Percentiles rank a stretch among this genome's conserved stretches.
These are phyloP conservation scores for Myripristis murdjan DNA, from an alignment of 2,797 vertebrate species.

Conservation along the genomic window DNA sequence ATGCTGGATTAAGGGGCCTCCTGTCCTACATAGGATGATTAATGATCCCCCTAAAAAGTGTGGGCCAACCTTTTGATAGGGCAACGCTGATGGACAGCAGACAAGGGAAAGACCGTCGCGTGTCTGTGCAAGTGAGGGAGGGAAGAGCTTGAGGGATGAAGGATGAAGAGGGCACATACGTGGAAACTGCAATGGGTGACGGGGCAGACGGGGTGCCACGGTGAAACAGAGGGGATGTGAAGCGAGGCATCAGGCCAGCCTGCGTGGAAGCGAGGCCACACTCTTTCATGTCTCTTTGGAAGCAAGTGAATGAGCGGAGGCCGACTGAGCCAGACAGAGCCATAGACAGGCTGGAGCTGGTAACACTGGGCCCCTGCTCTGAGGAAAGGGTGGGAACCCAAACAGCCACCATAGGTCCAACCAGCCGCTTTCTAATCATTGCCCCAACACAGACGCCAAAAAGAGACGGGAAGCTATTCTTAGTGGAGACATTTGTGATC, in stretches of 20 bases:
- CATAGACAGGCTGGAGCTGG: conserved; percentile 47
- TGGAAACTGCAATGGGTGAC: conserved; percentile 57
- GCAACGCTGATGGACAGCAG: conserved; percentile 74
- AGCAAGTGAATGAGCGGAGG: conserved; percentile 44
- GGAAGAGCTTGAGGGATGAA: conserved; percentile 37
- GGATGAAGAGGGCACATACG: conserved; percentile 55
- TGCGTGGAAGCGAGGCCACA: conserved; percentile 59
- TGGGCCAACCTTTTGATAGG: conserved; percentile 74
- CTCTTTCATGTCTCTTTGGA: conserved; percentile 72
- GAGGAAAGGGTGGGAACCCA: conserved; percentile 72
- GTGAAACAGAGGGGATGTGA: conserved; percentile 61
- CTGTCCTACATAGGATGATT: conserved; percentile 86
- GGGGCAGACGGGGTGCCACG: conserved; percentile 60
- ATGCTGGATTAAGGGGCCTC: conserved; percentile 84
- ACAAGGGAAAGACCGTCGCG: conserved; percentile 68
- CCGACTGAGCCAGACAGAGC: conserved; percentile 51
- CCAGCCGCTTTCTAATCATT: conserved; percentile 77
- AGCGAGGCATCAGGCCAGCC: conserved; percentile 56
- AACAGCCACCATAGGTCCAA: conserved; percentile 59
- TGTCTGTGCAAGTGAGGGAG: conserved; percentile 69
- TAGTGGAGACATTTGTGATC: conserved; percentile 61
- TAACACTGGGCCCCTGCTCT: conserved; percentile 40
- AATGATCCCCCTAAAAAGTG: conserved; percentile 85
- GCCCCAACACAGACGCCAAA: conserved; percentile 53
- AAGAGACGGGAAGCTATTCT: conserved; percentile 41